phyloP scores from a whole-genome alignment of 2,113 vertebrate genomes.

The Motacilla alba region DNA sequence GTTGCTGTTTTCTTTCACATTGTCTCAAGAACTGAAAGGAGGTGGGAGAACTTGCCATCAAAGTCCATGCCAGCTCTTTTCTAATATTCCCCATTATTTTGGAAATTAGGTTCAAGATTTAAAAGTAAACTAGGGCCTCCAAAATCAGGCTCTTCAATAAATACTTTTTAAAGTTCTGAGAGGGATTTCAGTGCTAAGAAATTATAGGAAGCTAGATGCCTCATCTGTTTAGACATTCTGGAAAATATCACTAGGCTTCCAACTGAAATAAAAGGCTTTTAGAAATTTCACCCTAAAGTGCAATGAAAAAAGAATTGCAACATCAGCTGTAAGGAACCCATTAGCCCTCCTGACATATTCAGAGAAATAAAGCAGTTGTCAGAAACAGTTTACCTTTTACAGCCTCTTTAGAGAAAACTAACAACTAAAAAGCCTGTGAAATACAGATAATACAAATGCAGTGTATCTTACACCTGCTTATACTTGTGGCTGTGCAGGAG shows the following conservation, averaged over 20 bases:
- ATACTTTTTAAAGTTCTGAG: neutral
- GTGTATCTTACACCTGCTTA: neutral
- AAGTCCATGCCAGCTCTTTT: neutral
- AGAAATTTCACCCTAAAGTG: neutral
- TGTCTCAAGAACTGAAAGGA: neutral
- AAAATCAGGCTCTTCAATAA: neutral
- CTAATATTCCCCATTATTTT: neutral
- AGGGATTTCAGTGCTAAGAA: neutral
- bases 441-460: neutral
- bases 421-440: neutral
- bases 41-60: neutral
- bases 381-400: neutral
- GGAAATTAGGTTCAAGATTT: neutral
- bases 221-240: neutral
- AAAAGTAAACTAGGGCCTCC: neutral
- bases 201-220: neutral
- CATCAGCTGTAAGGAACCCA: neutral
- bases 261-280: neutral
- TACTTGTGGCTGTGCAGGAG: neutral
- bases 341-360: neutral
- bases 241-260: neutral
- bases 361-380: neutral
- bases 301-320: neutral
- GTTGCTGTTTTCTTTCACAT: neutral
- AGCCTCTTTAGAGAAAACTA: neutral